Evolutionary conservation across 2,888 invertebrate species (phyloP).

Genomic region (Parthenolecanium corni): DNA sequence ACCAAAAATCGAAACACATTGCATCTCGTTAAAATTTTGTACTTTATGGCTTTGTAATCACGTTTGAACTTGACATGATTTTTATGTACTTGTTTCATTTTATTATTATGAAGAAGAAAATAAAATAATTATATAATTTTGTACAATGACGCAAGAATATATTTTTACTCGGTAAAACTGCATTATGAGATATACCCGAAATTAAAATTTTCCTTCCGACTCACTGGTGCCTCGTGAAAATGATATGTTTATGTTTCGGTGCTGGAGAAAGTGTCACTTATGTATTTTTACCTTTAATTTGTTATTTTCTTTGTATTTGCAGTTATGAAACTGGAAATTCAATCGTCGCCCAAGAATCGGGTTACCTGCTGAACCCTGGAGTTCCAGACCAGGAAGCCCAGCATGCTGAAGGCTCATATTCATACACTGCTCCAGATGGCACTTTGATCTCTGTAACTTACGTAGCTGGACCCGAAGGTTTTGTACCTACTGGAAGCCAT

Average conservation of each 20-base stretch:
- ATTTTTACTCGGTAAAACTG: too few species aligned
- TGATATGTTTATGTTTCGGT: background rate
- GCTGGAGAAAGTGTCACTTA: background rate
- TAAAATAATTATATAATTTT: too few species aligned
- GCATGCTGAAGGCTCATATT: conserved; percentile 45
- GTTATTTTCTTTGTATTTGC: conserved; percentile 5
- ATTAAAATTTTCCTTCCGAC: too few species aligned
- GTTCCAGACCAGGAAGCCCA: conserved; percentile 44
- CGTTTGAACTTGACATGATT: too few species aligned
- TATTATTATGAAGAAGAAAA: too few species aligned
- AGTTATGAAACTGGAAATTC: conserved; percentile 51
- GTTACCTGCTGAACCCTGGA: conserved; percentile 45
- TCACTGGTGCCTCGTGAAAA: background rate
- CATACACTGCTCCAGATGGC: conserved; percentile 57
- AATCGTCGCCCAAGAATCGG: conserved; percentile 47
- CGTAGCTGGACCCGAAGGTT: conserved; percentile 53
- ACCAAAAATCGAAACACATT: too few species aligned
- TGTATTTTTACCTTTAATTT: too few species aligned
- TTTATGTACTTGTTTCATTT: too few species aligned
- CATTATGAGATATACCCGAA: too few species aligned
- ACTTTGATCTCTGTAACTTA: conserved; percentile 50
- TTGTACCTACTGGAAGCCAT: conserved; percentile 50
- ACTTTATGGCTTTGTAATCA: too few species aligned
- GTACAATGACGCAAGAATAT: too few species aligned
- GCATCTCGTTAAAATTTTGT: too few species aligned